Base-by-base conservation (phyloP, 35 echinoderm and acorn worm species). In the Ophioderma brevispina region DNA sequence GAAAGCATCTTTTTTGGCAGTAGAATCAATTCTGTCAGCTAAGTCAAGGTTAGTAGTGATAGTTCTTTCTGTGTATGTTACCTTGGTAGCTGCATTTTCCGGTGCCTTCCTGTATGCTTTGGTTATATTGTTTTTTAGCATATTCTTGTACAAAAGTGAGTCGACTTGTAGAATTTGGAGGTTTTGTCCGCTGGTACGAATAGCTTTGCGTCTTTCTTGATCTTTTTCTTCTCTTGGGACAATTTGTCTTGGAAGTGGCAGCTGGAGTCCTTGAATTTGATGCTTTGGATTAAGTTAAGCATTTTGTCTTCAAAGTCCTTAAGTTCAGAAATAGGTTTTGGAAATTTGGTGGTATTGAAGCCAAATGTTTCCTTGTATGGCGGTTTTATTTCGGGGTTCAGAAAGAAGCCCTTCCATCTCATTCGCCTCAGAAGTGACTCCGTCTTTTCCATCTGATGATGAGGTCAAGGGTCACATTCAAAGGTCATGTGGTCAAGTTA, bases 291-390 rank as follows among this genome's bases (percentile, higher is more conserved):
- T 28, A 77, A 28, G 25, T 30, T 35, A 10, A 77, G 25, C 76
- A 77, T 77, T 8, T 77, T 30, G 30, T 77, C 76, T 77, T 77
- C 76, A 77, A 77, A 77, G 25, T 77, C 76, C 76, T 77, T 77
- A 13, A 77, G 13, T 77, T 77, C 76, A 31, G 8, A 30, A 8
- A 77, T 35, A 13, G 76, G 76, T 77, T 8, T 8, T 8, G 76
- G 76, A 31, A 30, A 77, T 52, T 21, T 52, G 8, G 46, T n/a
- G n/a, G n/a, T n/a, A n/a, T n/a, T n/a, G n/a, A n/a, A n/a, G n/a
- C n/a, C n/a, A n/a, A n/a, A n/a, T n/a, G n/a, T n/a, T n/a, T n/a
- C n/a, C n/a, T n/a, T n/a, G n/a, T n/a, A n/a, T n/a, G n/a, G n/a
- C n/a, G n/a, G n/a, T n/a, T n/a, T n/a, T n/a, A n/a, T n/a, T n/a